Evolutionary conservation across 1,140 invertebrate genomes (phyloP).

Genomic region (Rhizoglyphus robini): DNA sequence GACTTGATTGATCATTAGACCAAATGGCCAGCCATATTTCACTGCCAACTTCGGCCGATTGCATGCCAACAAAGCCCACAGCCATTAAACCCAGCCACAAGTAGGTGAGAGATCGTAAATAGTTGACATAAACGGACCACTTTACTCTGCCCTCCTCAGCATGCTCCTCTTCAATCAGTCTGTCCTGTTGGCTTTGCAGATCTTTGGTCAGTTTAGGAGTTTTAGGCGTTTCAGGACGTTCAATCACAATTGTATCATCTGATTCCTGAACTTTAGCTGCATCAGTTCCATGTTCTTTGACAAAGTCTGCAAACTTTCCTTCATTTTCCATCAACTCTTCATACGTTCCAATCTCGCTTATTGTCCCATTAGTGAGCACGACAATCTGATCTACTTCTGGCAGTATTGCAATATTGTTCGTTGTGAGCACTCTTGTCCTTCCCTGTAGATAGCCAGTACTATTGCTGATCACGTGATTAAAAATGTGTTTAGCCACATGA

Average conservation of each 20-base stretch:
- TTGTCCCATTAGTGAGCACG: constrained; percentile 36
- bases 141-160: constrained; percentile 19
- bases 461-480: constrained; percentile 71
- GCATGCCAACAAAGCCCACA: constrained; percentile 22
- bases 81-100: constrained; percentile 22
- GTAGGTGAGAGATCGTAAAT: background rate
- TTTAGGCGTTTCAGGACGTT: background rate
- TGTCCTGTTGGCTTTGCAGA: constrained; percentile 28
- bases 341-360: constrained; percentile 38
- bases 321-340: constrained; percentile 32
- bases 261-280: background rate
- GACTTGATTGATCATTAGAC: constrained; percentile 30
- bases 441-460: constrained; percentile 29
- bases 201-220: background rate
- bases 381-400: constrained; percentile 34
- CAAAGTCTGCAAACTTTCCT: constrained; percentile 33
- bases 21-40: constrained; percentile 34
- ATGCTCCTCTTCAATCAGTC: constrained; percentile 65
- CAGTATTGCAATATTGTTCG: constrained; percentile 33
- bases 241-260: background rate
- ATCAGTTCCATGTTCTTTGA: constrained; percentile 48
- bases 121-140: constrained; percentile 10
- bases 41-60: constrained; percentile 39
- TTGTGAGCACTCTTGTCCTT: constrained; percentile 9
- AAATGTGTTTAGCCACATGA: constrained; percentile 86